Evolutionary conservation across 2,888 invertebrate genomes (phyloP).

Genomic region (Dysmachus trigonus): DNA sequence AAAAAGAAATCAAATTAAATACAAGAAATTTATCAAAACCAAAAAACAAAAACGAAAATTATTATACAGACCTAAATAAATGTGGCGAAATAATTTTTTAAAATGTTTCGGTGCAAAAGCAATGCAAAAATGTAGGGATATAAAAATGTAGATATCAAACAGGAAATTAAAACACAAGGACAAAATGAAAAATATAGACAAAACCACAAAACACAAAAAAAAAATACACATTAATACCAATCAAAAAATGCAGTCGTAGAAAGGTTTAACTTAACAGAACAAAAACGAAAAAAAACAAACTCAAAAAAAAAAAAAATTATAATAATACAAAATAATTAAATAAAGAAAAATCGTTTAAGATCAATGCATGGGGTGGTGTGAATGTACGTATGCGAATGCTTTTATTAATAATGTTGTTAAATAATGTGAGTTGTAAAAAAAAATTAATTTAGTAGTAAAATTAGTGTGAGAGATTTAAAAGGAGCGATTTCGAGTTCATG

Average conservation of each 20-base stretch:
- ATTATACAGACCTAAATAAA: neutral
- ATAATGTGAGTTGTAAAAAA: conserved; percentile 33
- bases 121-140: neutral
- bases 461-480: neutral
- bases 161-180: neutral
- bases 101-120: neutral
- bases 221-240: neutral
- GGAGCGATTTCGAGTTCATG: neutral
- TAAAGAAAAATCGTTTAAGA: conserved; percentile 6
- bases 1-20: neutral
- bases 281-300: neutral
- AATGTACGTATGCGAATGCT: conserved; percentile 12
- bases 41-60: neutral
- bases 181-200: neutral
- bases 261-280: neutral
- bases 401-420: conserved; percentile 37
- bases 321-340: conserved; percentile 1
- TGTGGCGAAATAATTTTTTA: neutral
- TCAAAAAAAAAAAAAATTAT: neutral
- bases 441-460: neutral
- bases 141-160: neutral
- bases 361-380: neutral
- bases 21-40: neutral
- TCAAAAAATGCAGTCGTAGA: neutral
- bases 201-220: neutral